Evolutionary conservation across 1,140 invertebrate genomes (phyloP).

Genomic region (Colletes latitarsis): DNA sequence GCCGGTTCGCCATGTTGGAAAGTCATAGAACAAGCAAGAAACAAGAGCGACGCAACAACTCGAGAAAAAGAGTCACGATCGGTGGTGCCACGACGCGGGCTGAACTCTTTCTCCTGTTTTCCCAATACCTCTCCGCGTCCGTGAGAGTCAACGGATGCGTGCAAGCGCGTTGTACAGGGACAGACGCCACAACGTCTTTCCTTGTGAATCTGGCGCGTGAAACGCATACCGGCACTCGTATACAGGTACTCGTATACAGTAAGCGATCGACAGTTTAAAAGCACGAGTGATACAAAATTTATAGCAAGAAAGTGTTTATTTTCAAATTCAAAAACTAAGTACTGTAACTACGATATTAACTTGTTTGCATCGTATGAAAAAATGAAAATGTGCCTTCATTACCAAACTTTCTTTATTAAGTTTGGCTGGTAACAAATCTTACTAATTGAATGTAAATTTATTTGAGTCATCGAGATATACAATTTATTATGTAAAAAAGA

Average conservation of each 20-base stretch:
- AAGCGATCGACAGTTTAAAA: no score
- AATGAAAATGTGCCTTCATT: no score
- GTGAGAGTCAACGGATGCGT: slow-evolving; percentile 15
- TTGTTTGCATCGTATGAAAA: no score
- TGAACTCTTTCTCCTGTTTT: slow-evolving; percentile 25
- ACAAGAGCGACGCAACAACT: neutral
- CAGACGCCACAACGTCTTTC: slow-evolving; percentile 37
- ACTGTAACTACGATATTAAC: no score
- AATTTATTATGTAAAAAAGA: no score
- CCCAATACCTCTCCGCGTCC: neutral
- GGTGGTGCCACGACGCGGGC: neutral
- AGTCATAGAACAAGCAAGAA: neutral
- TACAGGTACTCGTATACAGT: neutral
- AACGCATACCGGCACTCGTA: slow-evolving; percentile 32
- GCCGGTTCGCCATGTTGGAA: slow-evolving; percentile 3
- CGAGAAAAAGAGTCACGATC: neutral
- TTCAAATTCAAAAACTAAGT: no score
- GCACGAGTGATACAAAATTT: no score
- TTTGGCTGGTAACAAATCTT: no score
- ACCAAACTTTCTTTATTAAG: no score
- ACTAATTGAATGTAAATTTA: no score
- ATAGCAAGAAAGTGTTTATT: no score
- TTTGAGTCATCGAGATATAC: no score
- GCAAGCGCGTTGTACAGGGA: slow-evolving; percentile 52
- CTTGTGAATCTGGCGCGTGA: slow-evolving; percentile 39